phyloP scores from a whole-genome alignment of 2,888 invertebrate genomes.

The Prosopocoilus inquinatus region DNA sequence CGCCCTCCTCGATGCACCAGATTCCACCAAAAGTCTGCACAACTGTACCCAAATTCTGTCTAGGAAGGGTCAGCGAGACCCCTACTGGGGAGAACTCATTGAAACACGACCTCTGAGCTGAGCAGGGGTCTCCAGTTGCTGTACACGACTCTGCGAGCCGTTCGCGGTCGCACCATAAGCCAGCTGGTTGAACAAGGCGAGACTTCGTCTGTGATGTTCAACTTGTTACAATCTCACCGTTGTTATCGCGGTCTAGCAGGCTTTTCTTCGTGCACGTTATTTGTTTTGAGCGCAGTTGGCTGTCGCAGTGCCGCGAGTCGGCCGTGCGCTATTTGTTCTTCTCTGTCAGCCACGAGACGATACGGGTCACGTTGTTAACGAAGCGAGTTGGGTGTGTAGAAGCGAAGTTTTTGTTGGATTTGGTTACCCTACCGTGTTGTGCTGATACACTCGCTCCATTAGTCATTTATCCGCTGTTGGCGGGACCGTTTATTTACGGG shows the following conservation, averaged over 20 bases:
- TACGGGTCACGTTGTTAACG: constrained; percentile 10
- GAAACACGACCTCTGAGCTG: constrained; percentile 3
- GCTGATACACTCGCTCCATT: no score
- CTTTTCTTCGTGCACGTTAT: no score
- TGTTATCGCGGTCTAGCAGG: constrained; percentile 18
- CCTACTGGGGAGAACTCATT: constrained; percentile 10
- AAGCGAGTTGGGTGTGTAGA: no score
- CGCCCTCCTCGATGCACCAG: neutral
- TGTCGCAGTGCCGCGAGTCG: no score
- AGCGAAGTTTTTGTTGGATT: no score
- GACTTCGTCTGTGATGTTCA: constrained; percentile 24
- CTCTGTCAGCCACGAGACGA: constrained; percentile 14
- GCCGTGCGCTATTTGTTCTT: no score
- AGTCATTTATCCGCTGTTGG: no score
- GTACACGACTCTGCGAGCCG: constrained; percentile 24
- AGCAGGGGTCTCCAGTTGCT: constrained; percentile 18
- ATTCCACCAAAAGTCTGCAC: neutral
- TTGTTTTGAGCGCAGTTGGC: no score
- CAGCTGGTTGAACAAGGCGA: constrained; percentile 25
- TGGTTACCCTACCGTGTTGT: no score
- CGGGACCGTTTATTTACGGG: no score
- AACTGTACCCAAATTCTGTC: constrained; percentile 3
- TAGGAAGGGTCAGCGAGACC: neutral
- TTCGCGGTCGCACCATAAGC: constrained; percentile 21
- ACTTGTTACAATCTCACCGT: constrained; percentile 10